These are phyloP conservation scores for Caenorhabditis japonica DNA, from an alignment of 2,888 invertebrate species.

Conservation along the genomic window DNA sequence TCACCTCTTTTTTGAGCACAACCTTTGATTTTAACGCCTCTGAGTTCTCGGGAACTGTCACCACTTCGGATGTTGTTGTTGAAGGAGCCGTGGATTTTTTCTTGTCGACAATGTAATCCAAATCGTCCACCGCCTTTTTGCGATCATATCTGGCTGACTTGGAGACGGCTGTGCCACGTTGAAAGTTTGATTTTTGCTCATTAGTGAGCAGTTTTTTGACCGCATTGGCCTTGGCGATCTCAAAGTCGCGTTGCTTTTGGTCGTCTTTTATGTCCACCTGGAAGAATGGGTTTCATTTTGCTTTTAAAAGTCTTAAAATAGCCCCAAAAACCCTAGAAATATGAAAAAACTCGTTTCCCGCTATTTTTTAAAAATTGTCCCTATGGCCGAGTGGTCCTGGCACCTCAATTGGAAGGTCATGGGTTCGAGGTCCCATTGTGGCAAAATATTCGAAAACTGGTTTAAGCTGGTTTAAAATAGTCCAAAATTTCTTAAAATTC, in stretches of 20 bases:
- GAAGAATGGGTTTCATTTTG: slow-evolving; percentile 3
- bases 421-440: no score
- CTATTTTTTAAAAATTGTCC: no score
- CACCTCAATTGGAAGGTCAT: no score
- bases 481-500: no score
- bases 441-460: no score
- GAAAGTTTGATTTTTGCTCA: slow-evolving; percentile 63
- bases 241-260: slow-evolving; percentile 54
- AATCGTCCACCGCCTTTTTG: slow-evolving; percentile 60
- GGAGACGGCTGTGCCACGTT: slow-evolving; percentile 56
- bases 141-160: slow-evolving; percentile 62
- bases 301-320: not conserved
- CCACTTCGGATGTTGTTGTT: slow-evolving; percentile 34
- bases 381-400: no score
- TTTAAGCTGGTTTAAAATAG: not conserved
- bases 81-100: slow-evolving; percentile 42
- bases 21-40: slow-evolving; percentile 72
- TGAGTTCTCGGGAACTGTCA: slow-evolving; percentile 49
- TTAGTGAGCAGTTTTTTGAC: slow-evolving; percentile 74
- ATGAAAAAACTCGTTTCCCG: no score
- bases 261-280: slow-evolving; percentile 23
- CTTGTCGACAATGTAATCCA: slow-evolving; percentile 74
- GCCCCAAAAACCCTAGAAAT: no score
- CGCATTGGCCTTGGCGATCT: slow-evolving; percentile 68
- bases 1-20: slow-evolving; percentile 68